Evolutionary conservation across 2,888 invertebrate species (phyloP).

Genomic region (Stramonita haemastoma): DNA sequence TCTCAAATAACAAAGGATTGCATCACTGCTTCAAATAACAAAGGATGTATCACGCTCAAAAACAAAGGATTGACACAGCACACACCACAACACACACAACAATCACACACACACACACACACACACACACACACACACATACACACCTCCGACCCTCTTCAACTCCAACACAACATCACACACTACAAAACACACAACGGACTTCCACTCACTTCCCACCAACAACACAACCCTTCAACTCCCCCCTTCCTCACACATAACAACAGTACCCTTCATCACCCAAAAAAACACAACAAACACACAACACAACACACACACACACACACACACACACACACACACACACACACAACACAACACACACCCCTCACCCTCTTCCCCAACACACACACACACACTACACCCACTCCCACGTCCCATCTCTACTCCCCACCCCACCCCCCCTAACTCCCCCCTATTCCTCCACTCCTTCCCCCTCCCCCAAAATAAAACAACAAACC

Average conservation of each 20-base stretch:
- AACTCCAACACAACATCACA: no score
- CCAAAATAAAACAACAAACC: no score
- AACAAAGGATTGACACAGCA: no score
- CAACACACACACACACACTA: neutral
- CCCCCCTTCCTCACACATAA: neutral
- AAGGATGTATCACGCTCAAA: no score
- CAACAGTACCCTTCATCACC: no score
- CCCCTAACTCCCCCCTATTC: neutral
- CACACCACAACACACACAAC: no score
- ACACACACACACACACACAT: neutral
- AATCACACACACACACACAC: neutral
- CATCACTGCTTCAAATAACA: no score
- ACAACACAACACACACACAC: slow-evolving; percentile 6
- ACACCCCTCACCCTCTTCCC: neutral
- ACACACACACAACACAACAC: neutral
- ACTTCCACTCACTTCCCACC: neutral
- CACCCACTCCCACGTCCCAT: neutral
- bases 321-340: slow-evolving; percentile 8
- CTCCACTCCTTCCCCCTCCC: no score
- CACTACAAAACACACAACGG: no score
- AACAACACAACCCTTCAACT: neutral
- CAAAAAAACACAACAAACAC: neutral
- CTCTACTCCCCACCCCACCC: neutral
- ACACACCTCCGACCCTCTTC: neutral
- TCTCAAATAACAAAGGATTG: no score